phyloP scores from a whole-genome alignment of 2,888 invertebrate species.

The Agrochola circellaris region DNA sequence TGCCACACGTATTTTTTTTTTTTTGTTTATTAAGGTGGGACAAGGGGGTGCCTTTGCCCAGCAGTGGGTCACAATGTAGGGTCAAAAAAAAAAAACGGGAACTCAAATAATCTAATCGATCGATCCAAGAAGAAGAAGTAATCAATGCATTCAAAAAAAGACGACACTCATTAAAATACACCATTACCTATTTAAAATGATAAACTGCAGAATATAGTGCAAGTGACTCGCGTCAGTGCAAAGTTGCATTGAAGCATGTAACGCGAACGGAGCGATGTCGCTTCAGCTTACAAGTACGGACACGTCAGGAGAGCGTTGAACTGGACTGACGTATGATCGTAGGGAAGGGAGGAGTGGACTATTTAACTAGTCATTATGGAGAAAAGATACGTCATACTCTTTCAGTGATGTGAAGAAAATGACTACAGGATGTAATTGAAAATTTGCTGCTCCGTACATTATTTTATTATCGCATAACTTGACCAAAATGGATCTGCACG shows the following conservation, averaged over 20 bases:
- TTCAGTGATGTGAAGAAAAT: background rate
- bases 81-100: no score
- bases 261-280: constrained; percentile 56
- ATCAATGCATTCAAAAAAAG: background rate
- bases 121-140: no score
- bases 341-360: constrained; percentile 8
- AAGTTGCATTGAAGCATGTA: constrained; percentile 59
- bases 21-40: no score
- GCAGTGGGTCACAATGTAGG: no score
- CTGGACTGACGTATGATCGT: constrained; percentile 50
- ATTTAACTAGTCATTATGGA: background rate
- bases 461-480: no score
- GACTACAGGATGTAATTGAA: no score
- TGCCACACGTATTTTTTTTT: no score
- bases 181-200: constrained; percentile 22
- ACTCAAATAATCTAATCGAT: no score
- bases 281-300: constrained; percentile 54
- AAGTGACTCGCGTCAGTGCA: constrained; percentile 35
- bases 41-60: no score
- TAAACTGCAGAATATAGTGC: constrained; percentile 23
- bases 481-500: no score
- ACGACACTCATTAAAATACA: constrained; percentile 13
- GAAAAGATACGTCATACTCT: background rate
- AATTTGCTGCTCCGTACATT: no score
- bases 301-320: constrained; percentile 52